phyloP scores from a whole-genome alignment of 2,888 invertebrate species.

The Dasysyrphus albostriatus region DNA sequence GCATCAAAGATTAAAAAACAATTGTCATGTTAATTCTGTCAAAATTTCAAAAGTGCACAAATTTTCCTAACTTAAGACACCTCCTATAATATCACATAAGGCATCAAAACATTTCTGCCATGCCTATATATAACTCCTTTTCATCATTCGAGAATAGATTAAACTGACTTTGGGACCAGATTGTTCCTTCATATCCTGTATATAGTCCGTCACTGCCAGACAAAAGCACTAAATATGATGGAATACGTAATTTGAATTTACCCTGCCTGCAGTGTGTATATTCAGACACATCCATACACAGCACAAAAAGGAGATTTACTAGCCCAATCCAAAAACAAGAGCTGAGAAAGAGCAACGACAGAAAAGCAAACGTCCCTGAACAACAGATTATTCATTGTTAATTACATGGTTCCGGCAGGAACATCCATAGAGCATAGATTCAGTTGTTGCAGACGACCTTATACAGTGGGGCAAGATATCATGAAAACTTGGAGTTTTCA shows the following conservation, averaged over 20 bases:
- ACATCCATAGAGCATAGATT: constrained; percentile 43
- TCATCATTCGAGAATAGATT: constrained; percentile 19
- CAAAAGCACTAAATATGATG: constrained; percentile 52
- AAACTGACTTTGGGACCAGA: constrained; percentile 1
- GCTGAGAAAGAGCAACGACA: constrained; percentile 8
- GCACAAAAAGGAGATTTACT: constrained; percentile 31
- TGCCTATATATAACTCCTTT: constrained; percentile 4
- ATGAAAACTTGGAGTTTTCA: not conserved
- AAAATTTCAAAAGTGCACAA: constrained; percentile 15
- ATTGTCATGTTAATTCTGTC: constrained; percentile 1
- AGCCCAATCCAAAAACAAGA: constrained; percentile 4
- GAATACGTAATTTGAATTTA: constrained; percentile 56
- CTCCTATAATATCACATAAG: not conserved
- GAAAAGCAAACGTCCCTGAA: constrained; percentile 36
- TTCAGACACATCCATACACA: not conserved
- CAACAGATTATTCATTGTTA: constrained; percentile 73
- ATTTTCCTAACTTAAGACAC: constrained; percentile 22
- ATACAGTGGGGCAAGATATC: not conserved
- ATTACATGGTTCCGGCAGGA: constrained; percentile 66
- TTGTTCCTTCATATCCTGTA: constrained; percentile 8
- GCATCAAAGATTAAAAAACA: not conserved
- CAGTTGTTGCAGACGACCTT: constrained; percentile 18
- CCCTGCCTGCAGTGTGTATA: constrained; percentile 18
- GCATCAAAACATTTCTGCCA: not conserved
- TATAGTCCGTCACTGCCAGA: constrained; percentile 14